A percentile compares a stretch with the other conserved stretches of the same genome.
Evolutionary conservation across 2,888 invertebrate species (phyloP).

Genomic region (Lathronympha strigana): DNA sequence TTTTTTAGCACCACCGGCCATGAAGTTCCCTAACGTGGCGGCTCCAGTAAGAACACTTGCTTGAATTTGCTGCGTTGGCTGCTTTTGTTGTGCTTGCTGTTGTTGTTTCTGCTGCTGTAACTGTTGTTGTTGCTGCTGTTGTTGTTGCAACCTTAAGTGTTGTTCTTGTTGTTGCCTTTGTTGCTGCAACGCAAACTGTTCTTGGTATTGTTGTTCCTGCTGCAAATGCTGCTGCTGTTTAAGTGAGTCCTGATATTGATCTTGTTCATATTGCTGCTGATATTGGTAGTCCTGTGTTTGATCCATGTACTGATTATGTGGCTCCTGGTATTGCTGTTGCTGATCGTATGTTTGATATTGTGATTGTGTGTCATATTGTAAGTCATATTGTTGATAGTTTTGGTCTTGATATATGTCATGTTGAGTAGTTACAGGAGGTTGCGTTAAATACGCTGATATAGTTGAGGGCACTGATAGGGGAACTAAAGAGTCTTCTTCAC

Average conservation of each 20-base stretch:
- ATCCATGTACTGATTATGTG: constrained; percentile 49
- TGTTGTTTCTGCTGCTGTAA: constrained; percentile 65
- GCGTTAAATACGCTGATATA: constrained; percentile 65
- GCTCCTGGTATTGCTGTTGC: constrained; percentile 48
- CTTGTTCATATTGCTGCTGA: constrained; percentile 47
- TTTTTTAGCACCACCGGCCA: constrained; percentile 80
- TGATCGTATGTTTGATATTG: constrained; percentile 50
- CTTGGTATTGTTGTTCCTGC: constrained; percentile 54
- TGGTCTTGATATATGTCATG: constrained; percentile 62
- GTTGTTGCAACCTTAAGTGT: constrained; percentile 52
- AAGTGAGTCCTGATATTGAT: constrained; percentile 49
- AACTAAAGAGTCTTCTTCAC: constrained; percentile 66
- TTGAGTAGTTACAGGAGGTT: constrained; percentile 65
- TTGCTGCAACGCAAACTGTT: constrained; percentile 55
- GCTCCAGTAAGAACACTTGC: constrained; percentile 75
- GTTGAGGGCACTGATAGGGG: constrained; percentile 67
- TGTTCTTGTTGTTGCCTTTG: constrained; percentile 49
- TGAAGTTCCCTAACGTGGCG: constrained; percentile 77
- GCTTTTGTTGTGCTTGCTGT: constrained; percentile 67
- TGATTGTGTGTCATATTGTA: constrained; percentile 55
- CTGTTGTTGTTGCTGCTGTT: constrained; percentile 57
- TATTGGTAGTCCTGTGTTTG: constrained; percentile 51
- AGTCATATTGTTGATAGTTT: constrained; percentile 63
- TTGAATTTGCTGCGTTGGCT: constrained; percentile 73
- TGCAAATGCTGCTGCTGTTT: constrained; percentile 50